These are phyloP conservation scores for Volucella inanis DNA, from an alignment of 2,888 invertebrate genomes.

Conservation along the genomic window DNA sequence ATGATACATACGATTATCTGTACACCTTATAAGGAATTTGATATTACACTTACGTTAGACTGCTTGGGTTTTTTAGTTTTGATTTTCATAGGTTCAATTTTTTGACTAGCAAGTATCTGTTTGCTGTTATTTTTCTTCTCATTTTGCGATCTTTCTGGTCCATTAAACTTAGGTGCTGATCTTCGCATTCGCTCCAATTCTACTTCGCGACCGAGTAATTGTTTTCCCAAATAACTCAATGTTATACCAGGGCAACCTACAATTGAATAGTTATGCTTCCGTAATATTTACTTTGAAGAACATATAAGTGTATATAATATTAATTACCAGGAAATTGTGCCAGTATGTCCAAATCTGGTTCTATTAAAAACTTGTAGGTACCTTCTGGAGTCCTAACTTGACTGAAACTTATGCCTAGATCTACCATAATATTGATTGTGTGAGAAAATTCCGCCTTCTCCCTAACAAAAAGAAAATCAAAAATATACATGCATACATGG, in stretches of 20 bases:
- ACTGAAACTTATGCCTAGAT: conserved; percentile 92
- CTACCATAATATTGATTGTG: conserved; percentile 93
- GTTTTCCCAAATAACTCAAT: conserved; percentile 88
- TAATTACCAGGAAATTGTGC: conserved; percentile 80
- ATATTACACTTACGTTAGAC: conserved; percentile 18
- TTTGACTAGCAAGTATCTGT: conserved; percentile 86
- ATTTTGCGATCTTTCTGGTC: neutral
- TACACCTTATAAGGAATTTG: too few species aligned
- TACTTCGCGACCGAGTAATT: conserved; percentile 92
- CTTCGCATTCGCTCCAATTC: conserved; percentile 90
- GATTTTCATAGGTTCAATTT: conserved; percentile 86
- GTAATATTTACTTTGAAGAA: too few species aligned
- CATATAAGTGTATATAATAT: neutral
- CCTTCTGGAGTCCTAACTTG: conserved; percentile 92
- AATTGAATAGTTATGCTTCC: neutral
- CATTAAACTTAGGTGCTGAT: conserved; percentile 80
- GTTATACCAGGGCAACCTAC: conserved; percentile 80
- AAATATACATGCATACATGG: neutral
- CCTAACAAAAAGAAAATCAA: conserved; percentile 72
- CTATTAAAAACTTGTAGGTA: conserved; percentile 87
- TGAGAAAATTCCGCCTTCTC: conserved; percentile 85
- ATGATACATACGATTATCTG: too few species aligned
- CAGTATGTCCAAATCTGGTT: conserved; percentile 90
- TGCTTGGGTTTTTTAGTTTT: conserved; percentile 79
- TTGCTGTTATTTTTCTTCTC: conserved; percentile 22